Percentiles rank a stretch among this genome's conserved stretches.
phyloP scores from a whole-genome alignment of 2,888 invertebrate genomes.

The Agonum fuliginosum region DNA sequence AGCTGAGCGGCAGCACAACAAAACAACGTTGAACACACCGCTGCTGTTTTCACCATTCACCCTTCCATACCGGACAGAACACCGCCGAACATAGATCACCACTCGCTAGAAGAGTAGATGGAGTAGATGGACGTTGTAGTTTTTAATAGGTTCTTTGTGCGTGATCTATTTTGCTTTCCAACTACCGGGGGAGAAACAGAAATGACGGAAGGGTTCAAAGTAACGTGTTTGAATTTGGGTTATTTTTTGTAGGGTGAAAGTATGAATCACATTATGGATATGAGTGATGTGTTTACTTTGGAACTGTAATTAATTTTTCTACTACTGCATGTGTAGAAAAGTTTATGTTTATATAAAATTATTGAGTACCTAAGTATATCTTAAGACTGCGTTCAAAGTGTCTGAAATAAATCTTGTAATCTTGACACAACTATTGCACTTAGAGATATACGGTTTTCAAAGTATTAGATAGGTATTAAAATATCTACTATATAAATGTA shows the following conservation, averaged over 20 bases:
- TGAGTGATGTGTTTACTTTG: background rate
- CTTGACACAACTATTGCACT: no score
- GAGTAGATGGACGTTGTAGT: conserved; percentile 8
- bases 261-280: background rate
- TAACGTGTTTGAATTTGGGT: background rate
- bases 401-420: no score
- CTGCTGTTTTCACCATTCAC: background rate
- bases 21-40: conserved; percentile 24
- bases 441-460: no score
- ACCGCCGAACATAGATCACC: conserved; percentile 32
- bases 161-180: conserved; percentile 39
- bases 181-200: background rate
- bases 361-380: no score
- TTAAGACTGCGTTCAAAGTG: no score
- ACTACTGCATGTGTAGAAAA: no score
- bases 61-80: conserved; percentile 6
- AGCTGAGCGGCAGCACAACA: conserved; percentile 28
- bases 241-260: background rate
- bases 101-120: background rate
- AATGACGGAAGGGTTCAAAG: conserved; percentile 18
- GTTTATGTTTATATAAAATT: background rate
- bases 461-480: no score
- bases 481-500: no score
- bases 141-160: conserved; percentile 54
- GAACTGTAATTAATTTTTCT: background rate